phyloP scores from a whole-genome alignment of 2,113 vertebrate species.

The Triplophysa rosa region DNA sequence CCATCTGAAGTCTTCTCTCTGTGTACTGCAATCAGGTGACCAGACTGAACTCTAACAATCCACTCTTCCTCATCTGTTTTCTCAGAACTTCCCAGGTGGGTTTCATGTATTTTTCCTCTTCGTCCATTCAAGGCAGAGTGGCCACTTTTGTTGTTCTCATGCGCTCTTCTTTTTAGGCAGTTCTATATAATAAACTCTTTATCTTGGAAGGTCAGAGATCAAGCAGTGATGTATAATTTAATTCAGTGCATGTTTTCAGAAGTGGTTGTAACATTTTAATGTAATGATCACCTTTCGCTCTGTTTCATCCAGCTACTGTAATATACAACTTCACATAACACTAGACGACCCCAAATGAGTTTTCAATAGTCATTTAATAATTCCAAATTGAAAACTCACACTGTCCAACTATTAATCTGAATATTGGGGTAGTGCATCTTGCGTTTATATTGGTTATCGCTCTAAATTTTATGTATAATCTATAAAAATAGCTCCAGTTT shows the following conservation, averaged over 20 bases:
- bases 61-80: conserved; percentile 6
- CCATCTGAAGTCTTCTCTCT: not conserved
- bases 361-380: too few species aligned
- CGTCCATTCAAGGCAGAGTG: not conserved
- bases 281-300: not conserved
- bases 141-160: not conserved
- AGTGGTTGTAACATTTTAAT: not conserved
- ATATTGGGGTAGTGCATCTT: too few species aligned
- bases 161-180: not conserved
- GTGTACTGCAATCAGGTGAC: conserved; percentile 8
- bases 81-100: conserved; percentile 2
- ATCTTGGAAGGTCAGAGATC: conserved; percentile 18
- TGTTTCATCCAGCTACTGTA: too few species aligned
- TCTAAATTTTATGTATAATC: too few species aligned
- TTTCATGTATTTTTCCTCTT: not conserved
- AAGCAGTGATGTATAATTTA: not conserved
- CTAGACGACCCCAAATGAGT: not conserved
- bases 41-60: conserved; percentile 18
- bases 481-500: too few species aligned
- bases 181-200: not conserved
- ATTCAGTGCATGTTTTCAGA: not conserved
- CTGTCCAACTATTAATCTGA: too few species aligned
- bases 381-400: too few species aligned
- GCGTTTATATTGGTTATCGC: too few species aligned
- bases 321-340: too few species aligned